phyloP scores from a whole-genome alignment of 2,888 invertebrate species.

The Galerucella pusilla region DNA sequence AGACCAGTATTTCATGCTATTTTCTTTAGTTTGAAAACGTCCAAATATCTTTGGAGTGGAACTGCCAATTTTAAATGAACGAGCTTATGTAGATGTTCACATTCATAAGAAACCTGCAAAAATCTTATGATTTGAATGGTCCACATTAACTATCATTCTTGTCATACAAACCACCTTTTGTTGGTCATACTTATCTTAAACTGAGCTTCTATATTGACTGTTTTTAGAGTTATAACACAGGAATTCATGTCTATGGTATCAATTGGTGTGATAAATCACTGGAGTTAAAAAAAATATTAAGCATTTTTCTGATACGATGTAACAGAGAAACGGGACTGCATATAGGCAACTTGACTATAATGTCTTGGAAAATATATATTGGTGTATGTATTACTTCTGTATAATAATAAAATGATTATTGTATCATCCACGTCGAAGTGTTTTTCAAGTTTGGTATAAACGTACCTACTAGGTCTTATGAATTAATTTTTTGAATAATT shows the following conservation, averaged over 20 bases:
- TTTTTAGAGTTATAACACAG: conserved; percentile 8
- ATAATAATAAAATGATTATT: neutral
- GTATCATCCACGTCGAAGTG: too few relatives aligned
- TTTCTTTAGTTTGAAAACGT: too few relatives aligned
- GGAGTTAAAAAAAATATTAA: conserved; percentile 8
- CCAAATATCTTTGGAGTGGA: too few relatives aligned
- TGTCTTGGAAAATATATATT: conserved; percentile 24
- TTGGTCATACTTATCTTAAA: too few relatives aligned
- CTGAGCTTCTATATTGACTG: neutral
- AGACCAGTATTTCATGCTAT: too few relatives aligned
- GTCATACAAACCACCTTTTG: neutral
- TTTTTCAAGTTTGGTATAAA: too few relatives aligned
- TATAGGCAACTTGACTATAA: conserved; percentile 15
- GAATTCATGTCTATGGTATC: neutral
- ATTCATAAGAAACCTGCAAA: too few relatives aligned
- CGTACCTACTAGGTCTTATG: neutral
- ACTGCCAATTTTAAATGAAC: too few relatives aligned
- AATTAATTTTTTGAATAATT: neutral
- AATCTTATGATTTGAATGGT: too few relatives aligned
- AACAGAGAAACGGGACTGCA: conserved; percentile 17
- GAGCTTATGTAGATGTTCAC: too few relatives aligned
- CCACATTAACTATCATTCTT: too few relatives aligned
- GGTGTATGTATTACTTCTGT: conserved; percentile 1
- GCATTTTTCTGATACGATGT: conserved; percentile 18
- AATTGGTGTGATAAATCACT: conserved; percentile 18